Evolutionary conservation across 2,888 invertebrate species (phyloP).

Genomic region (Eristalis intricaria): DNA sequence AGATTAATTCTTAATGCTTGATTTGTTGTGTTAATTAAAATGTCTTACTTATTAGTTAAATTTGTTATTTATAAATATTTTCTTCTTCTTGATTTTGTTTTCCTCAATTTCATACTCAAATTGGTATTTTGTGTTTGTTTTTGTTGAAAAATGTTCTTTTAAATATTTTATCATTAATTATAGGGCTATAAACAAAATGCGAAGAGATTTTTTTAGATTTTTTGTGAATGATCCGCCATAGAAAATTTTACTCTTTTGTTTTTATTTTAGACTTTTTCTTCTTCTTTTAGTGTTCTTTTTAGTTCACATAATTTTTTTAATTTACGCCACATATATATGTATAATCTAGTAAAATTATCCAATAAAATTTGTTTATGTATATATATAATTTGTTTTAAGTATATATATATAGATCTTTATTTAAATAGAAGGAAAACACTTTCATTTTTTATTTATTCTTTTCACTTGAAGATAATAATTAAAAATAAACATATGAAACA

Average conservation of each 20-base stretch:
- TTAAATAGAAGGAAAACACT: slow-evolving; percentile 65
- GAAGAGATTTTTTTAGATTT: slow-evolving; percentile 37
- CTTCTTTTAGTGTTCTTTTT: slow-evolving; percentile 11
- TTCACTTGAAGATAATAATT: slow-evolving; percentile 45
- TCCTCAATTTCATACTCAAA: slow-evolving; percentile 39
- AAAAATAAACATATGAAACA: slow-evolving; percentile 25
- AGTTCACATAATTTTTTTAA: slow-evolving; percentile 41
- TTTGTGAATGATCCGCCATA: slow-evolving; percentile 48
- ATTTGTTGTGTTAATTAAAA: slow-evolving; percentile 58
- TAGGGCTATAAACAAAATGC: slow-evolving; percentile 50
- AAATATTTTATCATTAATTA: slow-evolving; percentile 9
- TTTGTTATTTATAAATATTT: slow-evolving; percentile 56
- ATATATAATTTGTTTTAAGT: slow-evolving; percentile 73
- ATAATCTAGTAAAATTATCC: slow-evolving; percentile 44
- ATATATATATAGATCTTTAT: slow-evolving; percentile 63
- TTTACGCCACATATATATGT: slow-evolving; percentile 49
- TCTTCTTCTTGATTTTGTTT: slow-evolving; percentile 32
- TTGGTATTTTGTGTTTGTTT: slow-evolving; percentile 24
- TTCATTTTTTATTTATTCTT: slow-evolving; percentile 29
- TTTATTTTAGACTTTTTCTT: slow-evolving; percentile 42
- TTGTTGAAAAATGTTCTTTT: slow-evolving; percentile 32
- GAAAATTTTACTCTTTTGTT: slow-evolving; percentile 30
- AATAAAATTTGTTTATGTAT: slow-evolving; percentile 58
- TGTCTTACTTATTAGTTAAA: slow-evolving; percentile 67
- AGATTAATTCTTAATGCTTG: slow-evolving; percentile 48